Evolutionary conservation across 2,113 vertebrate species (phyloP).

Genomic region (Dendrocopos noguchii): DNA sequence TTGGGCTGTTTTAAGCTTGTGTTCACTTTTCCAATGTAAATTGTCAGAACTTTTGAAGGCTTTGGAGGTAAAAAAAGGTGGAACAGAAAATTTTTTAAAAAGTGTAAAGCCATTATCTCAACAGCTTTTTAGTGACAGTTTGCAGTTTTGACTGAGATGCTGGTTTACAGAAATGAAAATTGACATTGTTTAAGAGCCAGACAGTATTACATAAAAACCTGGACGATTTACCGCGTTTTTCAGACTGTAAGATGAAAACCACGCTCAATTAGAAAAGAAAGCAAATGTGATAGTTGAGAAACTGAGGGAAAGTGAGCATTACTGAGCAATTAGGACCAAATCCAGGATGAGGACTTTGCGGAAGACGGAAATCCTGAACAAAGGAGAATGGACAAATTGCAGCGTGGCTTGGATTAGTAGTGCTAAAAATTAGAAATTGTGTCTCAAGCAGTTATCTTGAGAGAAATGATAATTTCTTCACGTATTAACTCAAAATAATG

Average conservation of each 20-base stretch:
- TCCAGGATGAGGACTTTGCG: neutral
- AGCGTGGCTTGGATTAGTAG: neutral
- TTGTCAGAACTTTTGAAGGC: neutral
- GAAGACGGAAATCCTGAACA: neutral
- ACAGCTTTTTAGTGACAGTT: neutral
- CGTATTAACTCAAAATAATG: neutral
- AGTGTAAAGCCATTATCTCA: neutral
- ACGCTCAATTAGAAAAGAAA: constrained; percentile 27
- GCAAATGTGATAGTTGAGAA: neutral
- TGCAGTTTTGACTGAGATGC: neutral
- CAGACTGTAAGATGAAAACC: neutral
- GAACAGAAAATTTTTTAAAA: neutral
- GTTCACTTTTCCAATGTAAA: neutral
- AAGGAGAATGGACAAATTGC: neutral
- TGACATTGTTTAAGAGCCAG: constrained; percentile 41
- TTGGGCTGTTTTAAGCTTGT: neutral
- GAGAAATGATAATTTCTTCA: neutral
- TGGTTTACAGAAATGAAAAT: constrained; percentile 47
- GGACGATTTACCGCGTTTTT: neutral
- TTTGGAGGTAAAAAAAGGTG: neutral
- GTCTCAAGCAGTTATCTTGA: neutral
- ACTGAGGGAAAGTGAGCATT: neutral
- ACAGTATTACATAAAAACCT: constrained; percentile 29
- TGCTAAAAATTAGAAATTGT: rapidly evolving
- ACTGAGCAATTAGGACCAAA: neutral